Conservation (phyloP, 2,797 vertebrate genomes). For the Allochrocebus solatus region DNA sequence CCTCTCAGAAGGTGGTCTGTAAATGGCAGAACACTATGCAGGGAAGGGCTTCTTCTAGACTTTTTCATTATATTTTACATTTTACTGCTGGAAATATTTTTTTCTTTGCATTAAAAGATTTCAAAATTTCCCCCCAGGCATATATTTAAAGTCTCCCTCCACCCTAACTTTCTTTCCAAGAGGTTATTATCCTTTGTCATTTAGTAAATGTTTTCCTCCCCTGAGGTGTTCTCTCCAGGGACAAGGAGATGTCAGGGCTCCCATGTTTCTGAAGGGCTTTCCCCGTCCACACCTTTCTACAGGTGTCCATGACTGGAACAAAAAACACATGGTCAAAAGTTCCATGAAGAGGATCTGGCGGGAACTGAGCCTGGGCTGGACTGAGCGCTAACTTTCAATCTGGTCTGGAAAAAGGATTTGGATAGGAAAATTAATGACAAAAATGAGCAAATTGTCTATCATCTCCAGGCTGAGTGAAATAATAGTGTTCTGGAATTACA, state of each 20-base stretch:
- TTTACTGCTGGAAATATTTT: neutral
- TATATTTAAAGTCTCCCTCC: neutral
- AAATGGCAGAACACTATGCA: rapidly evolving
- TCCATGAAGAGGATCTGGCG: neutral
- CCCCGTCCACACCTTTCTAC: neutral
- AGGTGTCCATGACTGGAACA: rapidly evolving
- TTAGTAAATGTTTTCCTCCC: neutral
- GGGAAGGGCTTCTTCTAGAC: neutral
- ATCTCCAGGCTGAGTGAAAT: neutral
- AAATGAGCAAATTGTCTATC: neutral
- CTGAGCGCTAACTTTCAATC: neutral
- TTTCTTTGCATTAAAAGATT: neutral
- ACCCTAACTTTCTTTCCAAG: neutral
- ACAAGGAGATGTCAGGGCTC: neutral
- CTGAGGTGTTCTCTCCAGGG: neutral
- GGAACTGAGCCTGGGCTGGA: neutral
- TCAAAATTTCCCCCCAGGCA: neutral
- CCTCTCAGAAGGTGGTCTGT: neutral
- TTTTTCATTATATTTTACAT: neutral
- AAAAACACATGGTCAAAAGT: neutral
- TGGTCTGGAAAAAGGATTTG: neutral
- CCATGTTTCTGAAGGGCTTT: neutral
- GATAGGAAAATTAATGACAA: neutral
- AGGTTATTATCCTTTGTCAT: neutral
- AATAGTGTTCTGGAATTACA: neutral